Evolutionary conservation across 2,113 vertebrate genomes (phyloP), one percentile per base, ranked within the genome.

Genomic region (Enhydra lutris): DNA sequence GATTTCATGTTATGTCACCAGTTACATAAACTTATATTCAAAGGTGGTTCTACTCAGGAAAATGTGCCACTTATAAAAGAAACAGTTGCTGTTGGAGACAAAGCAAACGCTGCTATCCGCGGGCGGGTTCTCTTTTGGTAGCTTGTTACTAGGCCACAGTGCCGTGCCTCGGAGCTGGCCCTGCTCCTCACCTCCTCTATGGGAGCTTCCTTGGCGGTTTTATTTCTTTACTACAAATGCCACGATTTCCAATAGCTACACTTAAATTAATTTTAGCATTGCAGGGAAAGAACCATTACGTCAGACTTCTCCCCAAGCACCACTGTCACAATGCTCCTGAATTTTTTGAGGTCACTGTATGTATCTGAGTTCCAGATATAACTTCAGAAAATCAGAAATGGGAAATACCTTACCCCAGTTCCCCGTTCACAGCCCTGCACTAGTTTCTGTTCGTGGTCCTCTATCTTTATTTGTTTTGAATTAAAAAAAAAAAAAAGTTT

Each of bases 331-430:
- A 67, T 8, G 45, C 39, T 67, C 39, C 29, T 83, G 36, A 86
- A 59, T 31, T 73, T 73, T 94, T 92, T 96, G 79, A 97, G 84
- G 79, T 83, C 80, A 92, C 20, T 74, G 10, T 61, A 47, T 47
- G 47, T 90, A 83, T 65, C 24, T 92, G 34, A 47, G 6, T 81
- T 93, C 81, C 76, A 88, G 90, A 95, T 52, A 88, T 95, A 95
- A 84, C 74, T 57, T 59, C 24, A 89, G 65, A 12, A 69, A 88
- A 67, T 74, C 94, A 92, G 39, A 96, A 65, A 69, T 69, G 82
- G 79, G 89, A 88, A 93, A 42, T 63, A 81, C 34, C 34, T 29
- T 82, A 29, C 52, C 20, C 39, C 9, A 81, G 31, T 24, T 80
- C 55, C 15, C 21, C 47, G 1, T 8, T 85, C 9, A 29, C 26